These are phyloP conservation scores for Drosophila pseudotakahashii DNA, from an alignment of 2,888 invertebrate genomes.

Conservation along the genomic window DNA sequence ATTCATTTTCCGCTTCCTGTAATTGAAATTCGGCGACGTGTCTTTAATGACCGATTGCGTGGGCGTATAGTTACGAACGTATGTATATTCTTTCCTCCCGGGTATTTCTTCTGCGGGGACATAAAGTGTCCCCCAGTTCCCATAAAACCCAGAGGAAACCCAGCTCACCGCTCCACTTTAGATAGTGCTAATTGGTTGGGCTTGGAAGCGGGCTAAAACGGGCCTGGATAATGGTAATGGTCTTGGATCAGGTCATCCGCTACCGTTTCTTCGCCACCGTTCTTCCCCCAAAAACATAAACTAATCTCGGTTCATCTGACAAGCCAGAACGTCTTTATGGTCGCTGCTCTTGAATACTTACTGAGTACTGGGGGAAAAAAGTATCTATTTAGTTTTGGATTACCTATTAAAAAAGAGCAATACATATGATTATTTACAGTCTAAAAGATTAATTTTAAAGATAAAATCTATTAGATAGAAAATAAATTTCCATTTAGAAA, in stretches of 20 bases:
- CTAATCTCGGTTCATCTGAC: slow-evolving; percentile 39
- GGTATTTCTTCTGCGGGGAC: not conserved
- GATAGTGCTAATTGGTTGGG: slow-evolving; percentile 34
- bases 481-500: no score
- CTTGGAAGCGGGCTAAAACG: slow-evolving; percentile 7
- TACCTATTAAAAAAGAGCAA: no score
- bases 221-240: slow-evolving; percentile 20
- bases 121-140: slow-evolving; percentile 23
- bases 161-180: slow-evolving; percentile 9
- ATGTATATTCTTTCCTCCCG: not conserved
- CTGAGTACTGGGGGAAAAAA: slow-evolving; percentile 9
- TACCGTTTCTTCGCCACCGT: slow-evolving; percentile 32
- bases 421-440: no score
- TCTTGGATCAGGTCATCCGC: slow-evolving; percentile 38
- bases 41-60: slow-evolving; percentile 23
- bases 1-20: slow-evolving; percentile 69
- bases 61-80: slow-evolving; percentile 4
- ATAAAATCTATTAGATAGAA: no score
- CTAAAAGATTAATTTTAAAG: no score
- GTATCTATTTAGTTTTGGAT: no score
- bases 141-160: slow-evolving; percentile 7
- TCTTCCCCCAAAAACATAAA: slow-evolving; percentile 42
- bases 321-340: slow-evolving; percentile 43
- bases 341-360: slow-evolving; percentile 23
- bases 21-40: slow-evolving; percentile 55